phyloP scores from a whole-genome alignment of 2,113 vertebrate genomes.

The Australoheros scitulus region DNA sequence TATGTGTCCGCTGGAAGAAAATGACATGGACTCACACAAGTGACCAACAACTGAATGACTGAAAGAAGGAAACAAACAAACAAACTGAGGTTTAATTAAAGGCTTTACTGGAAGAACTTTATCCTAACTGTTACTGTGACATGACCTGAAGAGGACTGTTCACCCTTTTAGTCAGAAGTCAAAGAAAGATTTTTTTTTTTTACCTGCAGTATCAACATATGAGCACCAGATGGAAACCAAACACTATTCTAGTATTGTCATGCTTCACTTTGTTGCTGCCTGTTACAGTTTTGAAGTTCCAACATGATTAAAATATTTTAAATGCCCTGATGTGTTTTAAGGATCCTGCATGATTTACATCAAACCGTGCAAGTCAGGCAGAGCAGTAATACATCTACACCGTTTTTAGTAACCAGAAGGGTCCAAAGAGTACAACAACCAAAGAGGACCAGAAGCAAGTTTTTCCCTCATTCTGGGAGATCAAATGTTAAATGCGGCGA shows the following conservation, averaged over 20 bases:
- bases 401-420: not conserved
- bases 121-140: not conserved
- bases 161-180: not conserved
- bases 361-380: not conserved
- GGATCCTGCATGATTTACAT: not conserved
- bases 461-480: not conserved
- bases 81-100: not conserved
- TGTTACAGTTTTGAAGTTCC: not conserved
- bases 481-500: not conserved
- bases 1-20: not conserved
- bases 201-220: not conserved
- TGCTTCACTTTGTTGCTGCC: not conserved
- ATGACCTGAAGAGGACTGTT: not conserved
- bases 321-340: not conserved
- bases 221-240: constrained; percentile 42
- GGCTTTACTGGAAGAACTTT: not conserved
- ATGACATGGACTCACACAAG: not conserved
- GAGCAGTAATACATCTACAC: not conserved
- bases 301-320: too few relatives aligned
- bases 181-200: not conserved
- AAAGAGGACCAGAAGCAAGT: not conserved
- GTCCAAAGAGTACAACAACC: not conserved
- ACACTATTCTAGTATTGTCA: not conserved
- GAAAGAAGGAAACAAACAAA: not conserved
- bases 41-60: not conserved